Evolutionary conservation across 2,797 vertebrate genomes (phyloP).

Genomic region (Etheostoma nigrum): DNA sequence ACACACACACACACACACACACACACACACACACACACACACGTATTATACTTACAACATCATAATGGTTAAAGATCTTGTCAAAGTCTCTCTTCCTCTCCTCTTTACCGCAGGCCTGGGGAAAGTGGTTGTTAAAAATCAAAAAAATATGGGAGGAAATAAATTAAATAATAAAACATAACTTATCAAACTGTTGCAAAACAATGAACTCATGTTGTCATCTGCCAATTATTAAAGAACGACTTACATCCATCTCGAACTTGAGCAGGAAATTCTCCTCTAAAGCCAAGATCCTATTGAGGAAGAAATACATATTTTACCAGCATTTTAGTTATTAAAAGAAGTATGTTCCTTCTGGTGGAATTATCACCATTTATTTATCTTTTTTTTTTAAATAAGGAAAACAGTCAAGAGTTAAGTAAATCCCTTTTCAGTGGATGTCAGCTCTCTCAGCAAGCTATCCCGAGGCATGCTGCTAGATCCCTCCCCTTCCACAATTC

Average conservation of each 20-base stretch:
- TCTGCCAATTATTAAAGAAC: background rate
- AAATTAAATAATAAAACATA: background rate
- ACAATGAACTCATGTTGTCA: background rate
- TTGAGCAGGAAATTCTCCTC: constrained; percentile 97
- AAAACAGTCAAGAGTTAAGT: too few relatives aligned
- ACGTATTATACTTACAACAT: constrained; percentile 89
- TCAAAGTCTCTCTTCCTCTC: constrained; percentile 95
- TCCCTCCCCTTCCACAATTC: background rate
- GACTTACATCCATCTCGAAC: constrained; percentile 94
- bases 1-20: too few relatives aligned
- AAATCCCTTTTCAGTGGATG: background rate
- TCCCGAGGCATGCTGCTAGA: background rate
- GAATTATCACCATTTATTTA: too few relatives aligned
- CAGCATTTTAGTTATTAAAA: background rate
- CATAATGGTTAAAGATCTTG: constrained; percentile 95
- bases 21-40: background rate
- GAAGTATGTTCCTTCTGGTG: background rate
- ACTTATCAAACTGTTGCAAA: background rate
- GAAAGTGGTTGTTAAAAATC: background rate
- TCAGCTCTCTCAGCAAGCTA: background rate
- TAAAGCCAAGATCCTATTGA: constrained; percentile 91
- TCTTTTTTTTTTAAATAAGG: too few relatives aligned
- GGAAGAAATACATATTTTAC: constrained; percentile 22
- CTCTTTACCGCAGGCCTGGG: constrained; percentile 87
- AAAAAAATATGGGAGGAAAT: background rate